Base-by-base conservation (phyloP, 1,140 invertebrate genomes). In the Hormaphis cornu region DNA sequence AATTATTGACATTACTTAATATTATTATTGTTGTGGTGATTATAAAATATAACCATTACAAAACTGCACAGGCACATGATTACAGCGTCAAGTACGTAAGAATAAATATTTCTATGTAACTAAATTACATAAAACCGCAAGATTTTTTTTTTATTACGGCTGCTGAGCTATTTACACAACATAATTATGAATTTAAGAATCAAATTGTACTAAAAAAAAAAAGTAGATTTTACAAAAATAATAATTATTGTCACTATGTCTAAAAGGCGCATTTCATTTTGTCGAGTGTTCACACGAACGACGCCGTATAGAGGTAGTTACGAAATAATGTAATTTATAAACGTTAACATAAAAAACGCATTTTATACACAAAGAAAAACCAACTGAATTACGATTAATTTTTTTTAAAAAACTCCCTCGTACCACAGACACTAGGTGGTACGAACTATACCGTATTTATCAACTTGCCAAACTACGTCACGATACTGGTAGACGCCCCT, bases 341-440 rank as follows among this genome's bases (percentile, higher is more conserved):
- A n/a, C n/a, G n/a, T n/a, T n/a, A n/a, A 53, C 28, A 30, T 53
- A 33, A 53, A 30, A 10, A 16, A 56, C 8, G 33, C 37, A 56
- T 37, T 50, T 52, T 53, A 18, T 14, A 0, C n/a, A 24, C 7
- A 24, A 37, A n/a, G 16, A 3, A 40, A 14, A 58, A 40, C 0
- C 0, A 8, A 58, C 24, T 58, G 16, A 42, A 42, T 12, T 30
- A 40, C 20, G 16, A 54, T 54, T 33, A 20, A 53, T 56, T 40
- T n/a, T n/a, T 24, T 24, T 46, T 28, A 3, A 66, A 20, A 22
- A 35, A 66, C 28, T 7, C 35, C 16, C 8, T 18, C 35, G 61
- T 66, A 48, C 61, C 61, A 8, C 3, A 10, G 28, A 20, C 61
- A 66, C 61, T 9, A 35, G 61, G 14, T 66, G 61, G 44, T 66